These are phyloP conservation scores for Stegodyphus dumicola DNA, from an alignment of 1,140 invertebrate species.

Conservation along the genomic window DNA sequence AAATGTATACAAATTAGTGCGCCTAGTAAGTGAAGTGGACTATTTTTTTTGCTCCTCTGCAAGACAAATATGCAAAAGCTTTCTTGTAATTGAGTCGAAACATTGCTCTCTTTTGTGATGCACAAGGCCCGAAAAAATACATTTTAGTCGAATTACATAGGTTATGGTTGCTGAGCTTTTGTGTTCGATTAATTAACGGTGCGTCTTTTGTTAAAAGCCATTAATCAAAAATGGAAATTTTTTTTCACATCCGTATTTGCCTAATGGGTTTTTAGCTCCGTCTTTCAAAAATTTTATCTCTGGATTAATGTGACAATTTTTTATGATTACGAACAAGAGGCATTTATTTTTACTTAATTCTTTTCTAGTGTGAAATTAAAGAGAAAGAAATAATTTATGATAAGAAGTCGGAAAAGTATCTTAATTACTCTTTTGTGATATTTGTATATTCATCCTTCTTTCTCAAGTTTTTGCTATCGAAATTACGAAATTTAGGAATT, in stretches of 20 bases:
- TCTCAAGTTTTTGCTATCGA: no score
- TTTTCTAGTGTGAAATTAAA: no score
- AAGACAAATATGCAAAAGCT: not conserved
- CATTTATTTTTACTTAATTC: no score
- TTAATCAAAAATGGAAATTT: not conserved
- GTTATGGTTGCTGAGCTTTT: slow-evolving; percentile 11
- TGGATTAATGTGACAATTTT: slow-evolving; percentile 1
- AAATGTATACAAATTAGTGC: no score
- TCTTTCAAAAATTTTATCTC: slow-evolving; percentile 8
- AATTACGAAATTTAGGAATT: no score
- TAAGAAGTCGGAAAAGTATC: no score
- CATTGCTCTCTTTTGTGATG: not conserved
- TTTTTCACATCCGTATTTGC: not conserved
- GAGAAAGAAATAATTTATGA: no score
- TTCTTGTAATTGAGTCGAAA: slow-evolving; percentile 7
- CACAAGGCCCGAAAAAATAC: not conserved
- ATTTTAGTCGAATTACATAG: not conserved
- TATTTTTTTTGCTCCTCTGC: not conserved
- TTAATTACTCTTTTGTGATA: no score
- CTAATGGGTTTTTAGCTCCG: not conserved
- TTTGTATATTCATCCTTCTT: no score
- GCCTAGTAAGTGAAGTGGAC: no score
- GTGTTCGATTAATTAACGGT: slow-evolving; percentile 17
- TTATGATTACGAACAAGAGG: not conserved
- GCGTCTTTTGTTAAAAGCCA: slow-evolving; percentile 5